Evolutionary conservation across 2,888 invertebrate species (phyloP).

Genomic region (Aphrophora alni): DNA sequence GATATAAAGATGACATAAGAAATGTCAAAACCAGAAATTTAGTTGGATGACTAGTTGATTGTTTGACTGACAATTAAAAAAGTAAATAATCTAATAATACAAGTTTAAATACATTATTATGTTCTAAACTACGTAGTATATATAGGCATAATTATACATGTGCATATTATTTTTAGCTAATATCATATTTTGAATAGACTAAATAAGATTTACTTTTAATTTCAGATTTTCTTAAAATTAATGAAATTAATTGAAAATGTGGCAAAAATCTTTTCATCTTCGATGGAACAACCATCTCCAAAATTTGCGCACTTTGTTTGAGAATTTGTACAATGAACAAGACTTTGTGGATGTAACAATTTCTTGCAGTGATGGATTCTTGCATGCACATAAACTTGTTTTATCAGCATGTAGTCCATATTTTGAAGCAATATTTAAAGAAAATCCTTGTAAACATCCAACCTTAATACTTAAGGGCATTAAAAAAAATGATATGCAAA

Average conservation of each 20-base stretch:
- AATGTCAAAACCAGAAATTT: no score
- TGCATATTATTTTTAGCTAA: no score
- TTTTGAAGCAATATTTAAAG: slow-evolving; percentile 76
- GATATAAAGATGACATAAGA: no score
- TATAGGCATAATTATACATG: no score
- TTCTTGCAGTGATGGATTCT: slow-evolving; percentile 73
- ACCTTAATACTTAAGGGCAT: slow-evolving; percentile 72
- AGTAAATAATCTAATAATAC: no score
- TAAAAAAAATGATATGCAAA: slow-evolving; percentile 69
- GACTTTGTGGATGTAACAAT: slow-evolving; percentile 73
- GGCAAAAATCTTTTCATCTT: slow-evolving; percentile 67
- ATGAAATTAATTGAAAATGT: not conserved
- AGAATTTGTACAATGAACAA: slow-evolving; percentile 71
- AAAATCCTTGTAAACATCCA: slow-evolving; percentile 76
- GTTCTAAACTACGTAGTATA: no score
- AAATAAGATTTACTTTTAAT: not conserved
- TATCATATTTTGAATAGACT: no score
- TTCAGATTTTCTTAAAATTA: not conserved
- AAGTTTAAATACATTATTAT: no score
- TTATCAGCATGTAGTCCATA: slow-evolving; percentile 78
- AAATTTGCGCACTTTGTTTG: slow-evolving; percentile 73
- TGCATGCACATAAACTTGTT: slow-evolving; percentile 74
- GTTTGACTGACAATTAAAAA: no score
- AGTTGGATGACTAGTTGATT: no score
- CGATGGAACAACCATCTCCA: slow-evolving; percentile 77